phyloP scores from a whole-genome alignment of 2,888 invertebrate genomes.

The Melanotus villosus region DNA sequence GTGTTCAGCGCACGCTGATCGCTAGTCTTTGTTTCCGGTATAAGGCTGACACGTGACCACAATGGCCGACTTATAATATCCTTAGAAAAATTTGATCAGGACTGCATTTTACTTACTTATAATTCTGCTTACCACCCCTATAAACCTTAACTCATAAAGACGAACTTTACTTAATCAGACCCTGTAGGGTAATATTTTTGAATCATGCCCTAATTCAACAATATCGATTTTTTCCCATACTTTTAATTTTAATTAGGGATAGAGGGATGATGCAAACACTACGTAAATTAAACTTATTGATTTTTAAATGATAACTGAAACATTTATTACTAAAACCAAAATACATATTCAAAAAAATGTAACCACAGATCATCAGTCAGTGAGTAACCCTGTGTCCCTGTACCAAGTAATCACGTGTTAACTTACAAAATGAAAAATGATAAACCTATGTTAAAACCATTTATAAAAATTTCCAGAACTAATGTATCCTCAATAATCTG shows the following conservation, averaged over 20 bases:
- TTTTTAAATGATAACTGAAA: too few species aligned
- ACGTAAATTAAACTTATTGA: too few species aligned
- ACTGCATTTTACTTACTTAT: slow-evolving; percentile 41
- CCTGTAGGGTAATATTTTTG: not conserved
- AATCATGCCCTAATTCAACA: not conserved
- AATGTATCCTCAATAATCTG: too few species aligned
- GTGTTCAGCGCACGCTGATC: slow-evolving; percentile 52
- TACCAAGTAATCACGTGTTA: too few species aligned
- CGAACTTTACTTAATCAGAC: not conserved
- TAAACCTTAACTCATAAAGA: slow-evolving; percentile 5
- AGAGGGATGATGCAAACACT: not conserved
- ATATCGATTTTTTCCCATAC: too few species aligned
- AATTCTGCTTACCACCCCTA: slow-evolving; percentile 34
- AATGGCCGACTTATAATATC: slow-evolving; percentile 55
- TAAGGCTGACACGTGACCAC: slow-evolving; percentile 52
- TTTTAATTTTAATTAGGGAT: not conserved
- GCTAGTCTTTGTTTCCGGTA: slow-evolving; percentile 54
- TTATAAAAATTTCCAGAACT: too few species aligned
- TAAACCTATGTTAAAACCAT: too few species aligned
- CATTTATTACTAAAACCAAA: too few species aligned
- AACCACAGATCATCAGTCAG: too few species aligned
- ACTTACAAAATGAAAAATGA: too few species aligned
- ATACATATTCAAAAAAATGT: too few species aligned
- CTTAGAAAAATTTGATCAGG: slow-evolving; percentile 39
- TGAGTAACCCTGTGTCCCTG: too few species aligned